These are phyloP conservation scores for Tipula unca DNA, from an alignment of 2,888 invertebrate genomes.

Conservation along the genomic window DNA sequence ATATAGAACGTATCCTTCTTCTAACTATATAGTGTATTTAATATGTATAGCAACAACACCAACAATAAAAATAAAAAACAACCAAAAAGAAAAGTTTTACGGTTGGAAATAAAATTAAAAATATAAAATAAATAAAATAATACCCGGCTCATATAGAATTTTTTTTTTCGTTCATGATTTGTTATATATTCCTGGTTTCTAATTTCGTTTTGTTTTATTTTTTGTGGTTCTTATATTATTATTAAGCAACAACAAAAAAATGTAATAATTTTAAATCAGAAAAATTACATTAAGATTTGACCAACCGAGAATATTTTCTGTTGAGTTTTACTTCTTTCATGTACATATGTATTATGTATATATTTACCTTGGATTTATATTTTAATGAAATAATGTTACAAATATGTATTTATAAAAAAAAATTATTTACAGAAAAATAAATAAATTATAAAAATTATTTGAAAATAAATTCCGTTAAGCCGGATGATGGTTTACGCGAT, in stretches of 20 bases:
- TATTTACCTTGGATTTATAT: neutral
- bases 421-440: neutral
- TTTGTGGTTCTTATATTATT: neutral
- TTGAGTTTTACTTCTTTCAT: neutral
- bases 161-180: neutral
- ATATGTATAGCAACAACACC: neutral
- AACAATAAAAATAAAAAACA: neutral
- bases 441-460: constrained; percentile 9
- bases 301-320: neutral
- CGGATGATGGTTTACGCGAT: neutral
- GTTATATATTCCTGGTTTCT: neutral
- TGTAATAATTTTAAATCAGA: neutral
- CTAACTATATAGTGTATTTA: neutral
- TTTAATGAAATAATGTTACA: constrained; percentile 1
- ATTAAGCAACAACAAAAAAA: neutral
- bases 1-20: neutral
- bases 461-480: neutral
- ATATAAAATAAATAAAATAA: neutral
- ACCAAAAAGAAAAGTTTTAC: neutral
- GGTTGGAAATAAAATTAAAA: neutral
- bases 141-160: neutral
- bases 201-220: neutral
- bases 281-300: neutral
- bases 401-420: neutral
- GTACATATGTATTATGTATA: neutral